Evolutionary conservation across 2,888 invertebrate genomes (phyloP).

Genomic region (Camponotus fellah): DNA sequence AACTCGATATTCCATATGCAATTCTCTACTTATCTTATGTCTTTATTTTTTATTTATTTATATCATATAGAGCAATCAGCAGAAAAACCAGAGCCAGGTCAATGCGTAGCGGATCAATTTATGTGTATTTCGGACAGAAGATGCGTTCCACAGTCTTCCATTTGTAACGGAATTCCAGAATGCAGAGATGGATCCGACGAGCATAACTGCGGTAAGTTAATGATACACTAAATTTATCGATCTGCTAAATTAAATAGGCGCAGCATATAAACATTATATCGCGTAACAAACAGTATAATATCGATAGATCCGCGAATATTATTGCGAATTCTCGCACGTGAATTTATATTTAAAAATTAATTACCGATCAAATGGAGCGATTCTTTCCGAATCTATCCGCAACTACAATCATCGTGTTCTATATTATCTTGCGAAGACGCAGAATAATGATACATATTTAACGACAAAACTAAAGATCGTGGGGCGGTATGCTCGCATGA

Average conservation of each 20-base stretch:
- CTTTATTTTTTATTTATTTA: not conserved
- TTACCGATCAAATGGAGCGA: not conserved
- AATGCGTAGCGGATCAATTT: conserved; percentile 84
- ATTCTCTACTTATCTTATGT: not conserved
- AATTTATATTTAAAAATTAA: not conserved
- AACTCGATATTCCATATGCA: not conserved
- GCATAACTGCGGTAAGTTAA: conserved; percentile 85
- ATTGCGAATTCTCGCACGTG: not conserved
- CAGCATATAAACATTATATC: not conserved
- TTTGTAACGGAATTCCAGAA: conserved; percentile 87
- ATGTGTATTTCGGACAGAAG: conserved; percentile 83
- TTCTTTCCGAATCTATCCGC: not conserved
- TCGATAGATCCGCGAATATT: not conserved
- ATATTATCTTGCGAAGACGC: not conserved
- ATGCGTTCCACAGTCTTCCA: conserved; percentile 85
- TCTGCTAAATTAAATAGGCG: not conserved
- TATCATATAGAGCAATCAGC: conserved; percentile 7
- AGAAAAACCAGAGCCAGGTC: conserved; percentile 59
- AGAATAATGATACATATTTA: conserved; percentile 39
- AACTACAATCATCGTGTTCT: not conserved
- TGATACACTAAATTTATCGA: not conserved
- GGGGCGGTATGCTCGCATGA: conserved; percentile 85
- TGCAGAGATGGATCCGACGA: conserved; percentile 89
- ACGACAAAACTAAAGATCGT: conserved; percentile 41
- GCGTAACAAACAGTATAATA: not conserved